A percentile compares a stretch with the other conserved stretches of the same genome.
phyloP scores from a whole-genome alignment of 2,888 invertebrate genomes.

The Patella depressa region DNA sequence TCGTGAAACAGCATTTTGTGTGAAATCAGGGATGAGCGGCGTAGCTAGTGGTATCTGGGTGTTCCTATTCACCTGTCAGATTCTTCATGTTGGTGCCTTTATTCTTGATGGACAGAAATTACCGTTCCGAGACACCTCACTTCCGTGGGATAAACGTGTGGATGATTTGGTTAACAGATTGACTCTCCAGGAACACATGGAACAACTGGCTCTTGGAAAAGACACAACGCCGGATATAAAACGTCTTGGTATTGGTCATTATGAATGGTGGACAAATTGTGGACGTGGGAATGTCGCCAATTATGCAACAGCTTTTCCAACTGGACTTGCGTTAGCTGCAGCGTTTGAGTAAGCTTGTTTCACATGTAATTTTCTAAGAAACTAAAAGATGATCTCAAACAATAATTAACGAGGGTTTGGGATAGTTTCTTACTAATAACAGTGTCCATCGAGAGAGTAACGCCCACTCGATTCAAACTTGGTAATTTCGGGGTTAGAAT shows the following conservation, averaged over 20 bases:
- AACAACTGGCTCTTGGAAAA: conserved; percentile 28
- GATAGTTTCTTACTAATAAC: too few species aligned
- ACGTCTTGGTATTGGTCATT: conserved; percentile 14
- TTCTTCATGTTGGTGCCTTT: too few species aligned
- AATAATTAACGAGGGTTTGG: too few species aligned
- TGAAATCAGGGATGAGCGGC: too few species aligned
- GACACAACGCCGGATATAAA: background rate
- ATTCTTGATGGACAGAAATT: conserved; percentile 8
- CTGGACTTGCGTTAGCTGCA: conserved; percentile 46
- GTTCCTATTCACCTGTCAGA: too few species aligned
- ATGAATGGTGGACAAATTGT: conserved; percentile 23
- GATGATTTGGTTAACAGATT: conserved; percentile 48
- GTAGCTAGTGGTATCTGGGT: too few species aligned
- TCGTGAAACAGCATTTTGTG: background rate
- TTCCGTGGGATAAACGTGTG: conserved; percentile 48
- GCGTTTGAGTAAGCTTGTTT: conserved; percentile 19
- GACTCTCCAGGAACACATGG: conserved; percentile 48
- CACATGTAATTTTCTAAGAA: too few species aligned
- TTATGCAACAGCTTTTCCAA: conserved; percentile 49
- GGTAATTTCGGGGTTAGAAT: too few species aligned
- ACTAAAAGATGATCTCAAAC: too few species aligned
- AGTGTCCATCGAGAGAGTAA: too few species aligned
- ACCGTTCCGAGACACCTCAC: conserved; percentile 46
- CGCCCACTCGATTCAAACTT: too few species aligned
- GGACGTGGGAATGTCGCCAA: conserved; percentile 37